Evolutionary conservation across 2,797 vertebrate genomes (phyloP).

Genomic region (Paedocypris micromegethes): DNA sequence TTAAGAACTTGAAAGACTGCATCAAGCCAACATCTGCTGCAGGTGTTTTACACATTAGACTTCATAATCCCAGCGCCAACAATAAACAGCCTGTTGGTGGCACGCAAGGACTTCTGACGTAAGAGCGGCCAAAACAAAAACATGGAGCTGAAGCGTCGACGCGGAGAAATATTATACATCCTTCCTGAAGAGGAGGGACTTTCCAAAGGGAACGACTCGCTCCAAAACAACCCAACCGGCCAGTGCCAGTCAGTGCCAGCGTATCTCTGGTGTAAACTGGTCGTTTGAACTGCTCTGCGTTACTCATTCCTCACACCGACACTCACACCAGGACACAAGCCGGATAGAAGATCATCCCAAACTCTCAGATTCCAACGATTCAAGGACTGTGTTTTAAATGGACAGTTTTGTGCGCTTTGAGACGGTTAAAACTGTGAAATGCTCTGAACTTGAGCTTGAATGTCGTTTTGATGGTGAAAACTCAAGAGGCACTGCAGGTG

Average conservation of each 20-base stretch:
- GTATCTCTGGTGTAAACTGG: conserved; percentile 17
- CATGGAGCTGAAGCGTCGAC: background rate
- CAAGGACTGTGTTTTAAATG: too few relatives aligned
- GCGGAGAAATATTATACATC: conserved; percentile 20
- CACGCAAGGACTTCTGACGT: conserved; percentile 6
- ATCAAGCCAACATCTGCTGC: too few relatives aligned
- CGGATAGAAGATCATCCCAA: too few relatives aligned
- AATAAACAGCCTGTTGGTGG: conserved; percentile 7
- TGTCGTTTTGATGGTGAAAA: too few relatives aligned
- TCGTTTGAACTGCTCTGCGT: background rate
- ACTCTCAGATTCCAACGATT: too few relatives aligned
- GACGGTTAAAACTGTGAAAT: too few relatives aligned
- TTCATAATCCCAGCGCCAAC: background rate
- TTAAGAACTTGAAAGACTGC: background rate
- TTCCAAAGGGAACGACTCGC: conserved; percentile 8
- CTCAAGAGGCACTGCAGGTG: too few relatives aligned
- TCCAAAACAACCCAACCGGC: conserved; percentile 4
- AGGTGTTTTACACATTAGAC: conserved; percentile 22
- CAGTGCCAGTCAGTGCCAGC: conserved; percentile 6
- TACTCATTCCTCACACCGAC: conserved; percentile 6
- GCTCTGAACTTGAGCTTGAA: too few relatives aligned
- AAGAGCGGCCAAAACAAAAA: conserved; percentile 16
- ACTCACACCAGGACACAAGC: background rate
- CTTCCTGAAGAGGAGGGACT: conserved; percentile 13
- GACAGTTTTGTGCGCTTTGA: too few relatives aligned